Percentiles rank a stretch among this genome's conserved stretches.
Evolutionary conservation across 2,113 vertebrate species (phyloP).

Genomic region (Charadrius vociferus): DNA sequence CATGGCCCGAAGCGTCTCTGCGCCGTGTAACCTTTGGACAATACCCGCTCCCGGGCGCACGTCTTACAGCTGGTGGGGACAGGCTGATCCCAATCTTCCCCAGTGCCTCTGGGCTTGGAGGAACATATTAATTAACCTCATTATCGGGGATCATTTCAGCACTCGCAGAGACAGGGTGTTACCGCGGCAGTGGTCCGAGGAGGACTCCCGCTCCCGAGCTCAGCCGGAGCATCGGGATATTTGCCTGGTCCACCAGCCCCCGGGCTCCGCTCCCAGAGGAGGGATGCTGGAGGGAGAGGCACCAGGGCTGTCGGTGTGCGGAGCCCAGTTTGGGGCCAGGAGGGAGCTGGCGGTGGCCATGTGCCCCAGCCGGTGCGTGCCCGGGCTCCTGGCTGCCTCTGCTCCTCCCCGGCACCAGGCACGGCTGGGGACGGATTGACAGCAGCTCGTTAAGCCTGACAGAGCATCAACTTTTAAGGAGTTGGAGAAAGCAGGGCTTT

Average conservation of each 20-base stretch:
- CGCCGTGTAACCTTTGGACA: neutral
- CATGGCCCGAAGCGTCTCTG: constrained; percentile 16
- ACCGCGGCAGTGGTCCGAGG: accelerated
- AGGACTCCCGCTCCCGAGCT: neutral
- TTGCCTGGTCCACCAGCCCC: neutral
- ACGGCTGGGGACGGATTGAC: neutral
- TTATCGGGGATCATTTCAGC: neutral
- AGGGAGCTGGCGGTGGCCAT: neutral
- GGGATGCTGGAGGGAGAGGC: neutral
- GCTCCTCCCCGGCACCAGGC: neutral
- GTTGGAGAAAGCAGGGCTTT: neutral
- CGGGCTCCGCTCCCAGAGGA: neutral
- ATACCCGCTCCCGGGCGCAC: neutral
- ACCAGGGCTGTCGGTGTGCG: accelerated
- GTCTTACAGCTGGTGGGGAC: neutral
- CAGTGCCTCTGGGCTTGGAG: neutral
- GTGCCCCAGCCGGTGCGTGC: neutral
- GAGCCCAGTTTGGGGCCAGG: neutral
- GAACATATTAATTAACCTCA: constrained; percentile 27
- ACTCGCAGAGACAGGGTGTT: neutral
- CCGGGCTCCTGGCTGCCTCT: neutral
- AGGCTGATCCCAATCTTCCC: neutral
- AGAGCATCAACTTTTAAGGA: constrained; percentile 17
- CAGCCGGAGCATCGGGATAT: neutral
- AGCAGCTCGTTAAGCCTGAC: constrained; percentile 41